Conservation (phyloP, 2,888 invertebrate genomes). For the Orthosia cruda region DNA sequence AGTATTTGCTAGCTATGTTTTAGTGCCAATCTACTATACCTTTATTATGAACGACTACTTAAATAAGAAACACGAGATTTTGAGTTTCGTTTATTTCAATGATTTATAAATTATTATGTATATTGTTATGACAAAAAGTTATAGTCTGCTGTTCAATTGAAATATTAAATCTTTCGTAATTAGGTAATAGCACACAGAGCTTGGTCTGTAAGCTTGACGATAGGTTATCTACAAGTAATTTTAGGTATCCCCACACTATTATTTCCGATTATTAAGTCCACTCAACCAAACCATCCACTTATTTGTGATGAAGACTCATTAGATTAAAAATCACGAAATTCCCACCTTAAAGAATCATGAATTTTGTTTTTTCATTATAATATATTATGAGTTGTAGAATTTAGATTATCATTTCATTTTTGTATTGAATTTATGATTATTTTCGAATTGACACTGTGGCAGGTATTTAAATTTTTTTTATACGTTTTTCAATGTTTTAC, state of each 20-base stretch:
- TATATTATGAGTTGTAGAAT: too few species aligned
- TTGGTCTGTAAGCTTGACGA: slow-evolving; percentile 14
- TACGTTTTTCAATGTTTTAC: slow-evolving; percentile 11
- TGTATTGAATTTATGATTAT: slow-evolving; percentile 18
- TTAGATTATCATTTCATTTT: slow-evolving; percentile 37
- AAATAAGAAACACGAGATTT: slow-evolving; percentile 67
- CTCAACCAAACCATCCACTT: slow-evolving; percentile 35
- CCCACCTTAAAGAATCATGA: slow-evolving; percentile 64
- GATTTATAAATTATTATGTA: slow-evolving; percentile 37
- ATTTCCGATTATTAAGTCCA: slow-evolving; percentile 26
- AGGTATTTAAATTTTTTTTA: slow-evolving; percentile 2
- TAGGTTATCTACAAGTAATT: slow-evolving; percentile 7
- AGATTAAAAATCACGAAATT: slow-evolving; percentile 67
- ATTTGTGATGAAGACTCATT: slow-evolving; percentile 45
- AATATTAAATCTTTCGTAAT: slow-evolving; percentile 37
- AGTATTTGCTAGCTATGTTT: slow-evolving; percentile 47
- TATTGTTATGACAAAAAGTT: slow-evolving; percentile 31
- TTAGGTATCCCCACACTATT: slow-evolving; percentile 13
- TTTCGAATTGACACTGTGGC: slow-evolving; percentile 34
- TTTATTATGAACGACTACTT: slow-evolving; percentile 40
- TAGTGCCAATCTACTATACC: slow-evolving; percentile 42
- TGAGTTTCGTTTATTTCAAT: slow-evolving; percentile 66
- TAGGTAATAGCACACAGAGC: slow-evolving; percentile 18
- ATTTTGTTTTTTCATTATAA: slow-evolving; percentile 46
- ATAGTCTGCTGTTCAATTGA: slow-evolving; percentile 24